Base-by-base conservation (phyloP, 2,113 vertebrate species). In the Candoia aspera region DNA sequence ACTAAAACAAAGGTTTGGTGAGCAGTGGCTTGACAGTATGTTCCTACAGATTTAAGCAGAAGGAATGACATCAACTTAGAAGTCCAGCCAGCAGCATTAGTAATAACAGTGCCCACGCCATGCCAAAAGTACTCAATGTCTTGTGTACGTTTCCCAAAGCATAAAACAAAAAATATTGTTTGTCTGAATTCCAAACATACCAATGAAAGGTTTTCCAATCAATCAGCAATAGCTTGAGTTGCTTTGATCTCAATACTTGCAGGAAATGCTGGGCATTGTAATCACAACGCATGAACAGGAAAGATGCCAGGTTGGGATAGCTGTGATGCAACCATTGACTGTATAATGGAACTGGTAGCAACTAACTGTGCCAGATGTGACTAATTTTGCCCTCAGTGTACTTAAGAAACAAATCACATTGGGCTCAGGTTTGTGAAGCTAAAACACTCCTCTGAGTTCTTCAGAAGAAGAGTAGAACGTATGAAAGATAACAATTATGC, bases 1-100 rank as follows among this genome's bases (percentile, higher is more conserved):
- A 94, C 93, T 92, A 90, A 93, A 96, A 94, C 93, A 95, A 84
- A 94, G 91, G 46, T 85, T 95, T 95, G 92, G 93, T 95, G 90
- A 87, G 59, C 92, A 91, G 87, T 90, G 92, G 85, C 87, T 91
- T 23, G 87, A 83, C 91, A 58, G 60, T 87, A 0, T 95, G 55
- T 93, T 89, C 83, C 84, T 90, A 87, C 87, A 60, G 6, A 91
- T 88, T 91, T 0, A 0, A 88, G 60, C 79, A 92, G 68, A 79
- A 53, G 60, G 84, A 59, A 95, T 95, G 94, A 95, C 90, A 95
- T 95, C 94, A 97, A n/a, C 68, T 73, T 2, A 29, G 91, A 88
- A 54, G 95, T 93, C 23, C 10, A 90, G 95, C 95, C 96, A 95
- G 90, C 60, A 95, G 86, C 93, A 89, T 92, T 86, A 90, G 91